phyloP scores from a whole-genome alignment of 23 tunicate genomes.

The Styela plicata region DNA sequence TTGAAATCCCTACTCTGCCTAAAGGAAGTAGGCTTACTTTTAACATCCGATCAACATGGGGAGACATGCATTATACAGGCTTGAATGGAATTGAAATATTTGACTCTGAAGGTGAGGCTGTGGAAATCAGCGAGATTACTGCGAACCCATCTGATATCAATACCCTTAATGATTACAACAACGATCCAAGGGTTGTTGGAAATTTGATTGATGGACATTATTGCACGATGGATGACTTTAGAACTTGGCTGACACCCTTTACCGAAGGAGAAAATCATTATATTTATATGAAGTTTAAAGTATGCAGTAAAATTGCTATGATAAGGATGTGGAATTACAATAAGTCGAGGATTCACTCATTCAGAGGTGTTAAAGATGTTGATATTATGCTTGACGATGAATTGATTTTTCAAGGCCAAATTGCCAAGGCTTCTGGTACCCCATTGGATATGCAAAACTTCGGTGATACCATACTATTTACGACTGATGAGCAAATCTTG shows the following conservation, averaged over 20 bases:
- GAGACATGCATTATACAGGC: constrained; percentile 75
- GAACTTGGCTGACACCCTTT: constrained; percentile 81
- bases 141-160: constrained; percentile 66
- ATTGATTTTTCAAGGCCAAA: constrained; percentile 74
- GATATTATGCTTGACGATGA: constrained; percentile 49
- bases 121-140: constrained; percentile 35
- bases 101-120: constrained; percentile 50
- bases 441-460: constrained; percentile 30
- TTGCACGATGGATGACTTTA: constrained; percentile 75
- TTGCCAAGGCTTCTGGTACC: constrained; percentile 55
- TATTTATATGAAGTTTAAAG: constrained; percentile 41
- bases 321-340: constrained; percentile 94
- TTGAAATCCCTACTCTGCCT: constrained; percentile 69
- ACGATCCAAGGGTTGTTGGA: constrained; percentile 64
- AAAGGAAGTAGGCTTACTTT: constrained; percentile 42
- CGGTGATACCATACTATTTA: constrained; percentile 83
- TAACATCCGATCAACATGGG: constrained; percentile 86
- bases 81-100: constrained; percentile 83
- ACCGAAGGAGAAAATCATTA: constrained; percentile 44
- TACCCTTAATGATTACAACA: constrained; percentile 42
- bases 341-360: constrained; percentile 81
- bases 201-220: constrained; percentile 76
- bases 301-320: constrained; percentile 47
- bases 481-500: constrained; percentile 75
- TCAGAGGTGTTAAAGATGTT: constrained; percentile 62